phyloP scores from a whole-genome alignment of 2,797 vertebrate species.

The Loriculus beryllinus region DNA sequence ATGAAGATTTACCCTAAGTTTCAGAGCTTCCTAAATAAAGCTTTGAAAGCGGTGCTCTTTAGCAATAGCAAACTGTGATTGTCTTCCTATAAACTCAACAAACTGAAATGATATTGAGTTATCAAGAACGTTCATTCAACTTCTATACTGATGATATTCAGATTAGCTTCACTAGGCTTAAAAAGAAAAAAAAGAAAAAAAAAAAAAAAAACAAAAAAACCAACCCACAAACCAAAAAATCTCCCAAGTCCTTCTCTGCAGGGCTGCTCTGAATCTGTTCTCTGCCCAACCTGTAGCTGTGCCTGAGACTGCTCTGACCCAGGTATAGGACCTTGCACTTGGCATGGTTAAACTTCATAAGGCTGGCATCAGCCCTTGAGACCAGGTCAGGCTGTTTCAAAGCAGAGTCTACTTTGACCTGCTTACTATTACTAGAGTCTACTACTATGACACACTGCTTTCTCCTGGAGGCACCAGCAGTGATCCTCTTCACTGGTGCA shows the following conservation, averaged over 20 bases:
- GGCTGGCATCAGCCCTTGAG: not conserved
- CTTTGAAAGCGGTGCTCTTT: not conserved
- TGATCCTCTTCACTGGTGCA: too few species aligned
- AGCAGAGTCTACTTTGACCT: too few species aligned
- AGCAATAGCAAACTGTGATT: not conserved
- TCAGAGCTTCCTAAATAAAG: not conserved
- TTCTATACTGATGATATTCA: not conserved
- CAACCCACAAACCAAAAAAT: too few species aligned
- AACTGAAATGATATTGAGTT: not conserved
- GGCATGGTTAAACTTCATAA: not conserved
- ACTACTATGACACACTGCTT: too few species aligned
- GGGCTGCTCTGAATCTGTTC: not conserved
- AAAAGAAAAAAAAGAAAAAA: not conserved
- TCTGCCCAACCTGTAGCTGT: not conserved
- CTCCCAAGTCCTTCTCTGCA: not conserved
- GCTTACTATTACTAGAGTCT: too few species aligned
- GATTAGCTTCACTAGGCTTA: not conserved
- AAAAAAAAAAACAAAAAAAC: not conserved
- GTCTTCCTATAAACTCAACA: not conserved
- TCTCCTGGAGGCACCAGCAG: too few species aligned
- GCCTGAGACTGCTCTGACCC: not conserved
- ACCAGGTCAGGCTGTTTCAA: too few species aligned
- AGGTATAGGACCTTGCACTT: not conserved
- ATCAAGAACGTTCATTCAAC: not conserved
- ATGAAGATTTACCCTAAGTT: not conserved